Evolutionary conservation across 2,797 vertebrate genomes (phyloP).

Genomic region (Poecilia gillii): DNA sequence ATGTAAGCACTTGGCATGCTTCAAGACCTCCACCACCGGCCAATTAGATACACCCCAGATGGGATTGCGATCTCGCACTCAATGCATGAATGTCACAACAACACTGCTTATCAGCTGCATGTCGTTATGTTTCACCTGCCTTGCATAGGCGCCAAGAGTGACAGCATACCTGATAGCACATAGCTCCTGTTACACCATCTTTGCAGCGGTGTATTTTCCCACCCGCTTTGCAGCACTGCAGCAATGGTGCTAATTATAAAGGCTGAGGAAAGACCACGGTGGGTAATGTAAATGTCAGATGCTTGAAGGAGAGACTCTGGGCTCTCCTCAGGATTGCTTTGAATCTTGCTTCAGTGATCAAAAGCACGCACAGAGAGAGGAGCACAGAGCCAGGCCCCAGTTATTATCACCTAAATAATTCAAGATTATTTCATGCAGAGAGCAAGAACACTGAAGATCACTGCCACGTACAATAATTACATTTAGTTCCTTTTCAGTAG

Average conservation of each 20-base stretch:
- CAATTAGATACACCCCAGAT: conserved; percentile 59
- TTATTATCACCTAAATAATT: conserved; percentile 51
- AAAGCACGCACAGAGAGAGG: conserved; percentile 46
- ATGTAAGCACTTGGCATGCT: conserved; percentile 56
- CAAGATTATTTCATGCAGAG: conserved; percentile 50
- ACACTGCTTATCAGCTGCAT: conserved; percentile 10
- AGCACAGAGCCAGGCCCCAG: conserved; percentile 36
- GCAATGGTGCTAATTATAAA: conserved; percentile 64
- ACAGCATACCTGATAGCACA: conserved; percentile 28
- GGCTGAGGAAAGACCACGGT: conserved; percentile 46
- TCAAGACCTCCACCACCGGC: conserved; percentile 30
- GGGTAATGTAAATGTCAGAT: conserved; percentile 71
- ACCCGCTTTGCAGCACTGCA: conserved; percentile 28
- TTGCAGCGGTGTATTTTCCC: conserved; percentile 26
- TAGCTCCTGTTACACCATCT: conserved; percentile 23
- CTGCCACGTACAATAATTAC: conserved; percentile 50
- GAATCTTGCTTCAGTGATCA: conserved; percentile 66
- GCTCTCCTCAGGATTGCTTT: conserved; percentile 55
- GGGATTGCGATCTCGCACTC: conserved; percentile 3
- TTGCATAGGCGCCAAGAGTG: conserved; percentile 20
- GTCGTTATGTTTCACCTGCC: conserved; percentile 44
- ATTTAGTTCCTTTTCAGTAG: conserved; percentile 34
- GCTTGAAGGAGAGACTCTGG: conserved; percentile 42
- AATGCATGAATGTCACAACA: conserved; percentile 40
- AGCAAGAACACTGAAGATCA: conserved; percentile 57